These are phyloP conservation scores for Ciconia maguari DNA, from an alignment of 2,113 vertebrate genomes.

Conservation along the genomic window DNA sequence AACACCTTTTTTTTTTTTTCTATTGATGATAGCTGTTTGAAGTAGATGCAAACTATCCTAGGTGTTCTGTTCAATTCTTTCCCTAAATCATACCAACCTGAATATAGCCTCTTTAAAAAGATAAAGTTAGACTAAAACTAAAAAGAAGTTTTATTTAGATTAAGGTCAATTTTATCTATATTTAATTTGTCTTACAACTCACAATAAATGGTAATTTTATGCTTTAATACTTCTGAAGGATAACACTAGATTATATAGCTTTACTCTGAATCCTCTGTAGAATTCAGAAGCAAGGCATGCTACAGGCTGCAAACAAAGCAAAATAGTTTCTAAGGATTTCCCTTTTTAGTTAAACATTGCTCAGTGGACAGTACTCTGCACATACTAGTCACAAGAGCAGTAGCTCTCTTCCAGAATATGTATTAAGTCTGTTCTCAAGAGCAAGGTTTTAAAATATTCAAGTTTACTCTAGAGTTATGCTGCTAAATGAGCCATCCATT, in stretches of 20 bases:
- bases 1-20: background rate
- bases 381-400: background rate
- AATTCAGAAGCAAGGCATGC: background rate
- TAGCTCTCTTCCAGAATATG: background rate
- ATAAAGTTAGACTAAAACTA: background rate
- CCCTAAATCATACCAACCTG: background rate
- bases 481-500: background rate
- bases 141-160: background rate
- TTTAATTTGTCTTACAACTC: background rate
- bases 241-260: background rate
- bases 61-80: background rate
- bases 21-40: background rate
- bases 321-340: background rate
- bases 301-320: background rate
- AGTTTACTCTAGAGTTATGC: background rate
- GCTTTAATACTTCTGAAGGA: slow-evolving; percentile 3
- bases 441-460: background rate
- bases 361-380: background rate
- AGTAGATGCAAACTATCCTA: background rate
- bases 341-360: background rate
- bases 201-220: background rate
- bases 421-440: background rate
- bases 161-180: background rate
- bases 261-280: background rate
- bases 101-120: background rate